Evolutionary conservation across 2,888 invertebrate genomes (phyloP).

Genomic region (Rhodophaea formosa): DNA sequence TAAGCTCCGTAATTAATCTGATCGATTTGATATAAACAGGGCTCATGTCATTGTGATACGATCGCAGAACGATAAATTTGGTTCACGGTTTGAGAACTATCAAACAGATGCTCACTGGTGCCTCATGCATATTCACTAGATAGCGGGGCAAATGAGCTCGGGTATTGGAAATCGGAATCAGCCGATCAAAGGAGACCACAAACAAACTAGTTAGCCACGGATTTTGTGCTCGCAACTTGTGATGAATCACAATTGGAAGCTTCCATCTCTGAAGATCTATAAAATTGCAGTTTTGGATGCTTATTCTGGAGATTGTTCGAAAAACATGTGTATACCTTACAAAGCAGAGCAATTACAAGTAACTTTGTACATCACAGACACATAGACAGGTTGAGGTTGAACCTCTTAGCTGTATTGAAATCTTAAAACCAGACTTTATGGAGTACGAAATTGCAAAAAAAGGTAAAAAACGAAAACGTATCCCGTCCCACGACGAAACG

Average conservation of each 20-base stretch:
- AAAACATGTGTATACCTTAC: neutral
- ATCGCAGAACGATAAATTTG: neutral
- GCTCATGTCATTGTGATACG: neutral
- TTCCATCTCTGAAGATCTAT: neutral
- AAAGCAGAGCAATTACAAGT: too few relatives aligned
- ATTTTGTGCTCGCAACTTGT: neutral
- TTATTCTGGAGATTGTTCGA: neutral
- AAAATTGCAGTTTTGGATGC: neutral
- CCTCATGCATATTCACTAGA: conserved; percentile 9
- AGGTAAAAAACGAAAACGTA: too few relatives aligned
- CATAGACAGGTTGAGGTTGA: too few relatives aligned
- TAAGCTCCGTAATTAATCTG: neutral
- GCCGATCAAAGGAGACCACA: neutral
- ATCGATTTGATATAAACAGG: neutral
- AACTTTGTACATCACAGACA: too few relatives aligned
- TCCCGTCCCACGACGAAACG: too few relatives aligned
- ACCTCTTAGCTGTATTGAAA: too few relatives aligned
- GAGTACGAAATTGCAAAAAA: too few relatives aligned
- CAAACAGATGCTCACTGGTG: neutral
- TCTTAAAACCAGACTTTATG: too few relatives aligned
- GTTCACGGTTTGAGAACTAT: neutral
- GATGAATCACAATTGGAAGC: neutral
- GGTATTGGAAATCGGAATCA: conserved; percentile 5
- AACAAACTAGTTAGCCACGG: conserved; percentile 4
- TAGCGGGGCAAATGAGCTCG: neutral